Evolutionary conservation across 2,797 vertebrate species (phyloP).

Genomic region (Crax fasciolata): DNA sequence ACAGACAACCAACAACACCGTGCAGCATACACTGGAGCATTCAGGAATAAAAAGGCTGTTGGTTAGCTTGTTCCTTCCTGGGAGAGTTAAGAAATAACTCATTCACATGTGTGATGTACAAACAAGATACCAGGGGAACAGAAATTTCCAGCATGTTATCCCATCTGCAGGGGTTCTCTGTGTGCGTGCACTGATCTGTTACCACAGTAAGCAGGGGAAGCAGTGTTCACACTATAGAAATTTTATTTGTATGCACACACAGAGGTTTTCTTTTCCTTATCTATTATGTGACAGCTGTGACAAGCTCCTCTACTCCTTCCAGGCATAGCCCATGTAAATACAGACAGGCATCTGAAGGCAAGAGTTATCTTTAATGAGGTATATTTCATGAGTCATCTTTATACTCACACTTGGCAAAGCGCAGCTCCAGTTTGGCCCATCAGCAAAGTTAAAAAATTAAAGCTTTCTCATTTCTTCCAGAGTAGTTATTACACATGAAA

Average conservation of each 20-base stretch:
- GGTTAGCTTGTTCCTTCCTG: background rate
- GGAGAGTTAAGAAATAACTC: background rate
- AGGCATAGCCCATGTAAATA: background rate
- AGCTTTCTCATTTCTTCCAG: background rate
- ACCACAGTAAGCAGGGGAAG: background rate
- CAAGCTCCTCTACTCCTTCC: background rate
- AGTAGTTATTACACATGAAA: background rate
- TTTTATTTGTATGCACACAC: rapidly evolving
- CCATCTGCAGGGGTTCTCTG: background rate
- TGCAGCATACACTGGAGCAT: background rate
- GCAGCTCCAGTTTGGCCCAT: background rate
- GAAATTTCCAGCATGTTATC: background rate
- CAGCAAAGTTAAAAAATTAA: background rate
- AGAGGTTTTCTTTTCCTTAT: background rate
- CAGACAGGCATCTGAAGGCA: background rate
- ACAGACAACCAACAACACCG: background rate
- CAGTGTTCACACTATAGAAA: background rate
- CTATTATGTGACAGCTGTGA: background rate
- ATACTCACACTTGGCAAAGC: background rate
- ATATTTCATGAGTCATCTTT: background rate
- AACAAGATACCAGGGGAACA: background rate
- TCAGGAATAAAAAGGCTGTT: background rate
- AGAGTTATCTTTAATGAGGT: background rate
- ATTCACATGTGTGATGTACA: background rate
- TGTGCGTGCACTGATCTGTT: background rate